These are phyloP conservation scores for Enoplosus armatus DNA, from an alignment of 2,797 vertebrate species.

Conservation along the genomic window DNA sequence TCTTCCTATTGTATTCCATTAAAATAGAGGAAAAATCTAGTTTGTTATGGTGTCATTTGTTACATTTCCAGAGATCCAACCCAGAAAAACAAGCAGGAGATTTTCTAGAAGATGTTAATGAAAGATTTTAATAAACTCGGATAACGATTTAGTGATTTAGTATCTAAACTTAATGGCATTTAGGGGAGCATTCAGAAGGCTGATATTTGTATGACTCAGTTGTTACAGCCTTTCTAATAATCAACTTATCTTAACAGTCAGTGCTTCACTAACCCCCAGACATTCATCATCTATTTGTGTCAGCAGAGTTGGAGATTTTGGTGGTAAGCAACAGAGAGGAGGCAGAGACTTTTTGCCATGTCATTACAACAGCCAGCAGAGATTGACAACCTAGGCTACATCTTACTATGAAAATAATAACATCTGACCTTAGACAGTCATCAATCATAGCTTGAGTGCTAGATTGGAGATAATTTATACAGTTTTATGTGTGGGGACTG, in stretches of 20 bases:
- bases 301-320: not conserved
- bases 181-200: not conserved
- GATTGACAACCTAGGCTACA: not conserved
- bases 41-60: not conserved
- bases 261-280: not conserved
- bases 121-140: not conserved
- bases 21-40: not conserved
- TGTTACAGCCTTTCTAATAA: not conserved
- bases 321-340: slow-evolving; percentile 1
- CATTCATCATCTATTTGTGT: not conserved
- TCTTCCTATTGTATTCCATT: not conserved
- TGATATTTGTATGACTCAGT: not conserved
- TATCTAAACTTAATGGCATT: not conserved
- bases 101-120: not conserved
- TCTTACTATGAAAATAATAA: not conserved
- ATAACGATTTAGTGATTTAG: not conserved
- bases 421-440: not conserved
- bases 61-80: not conserved
- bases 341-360: not conserved
- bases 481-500: not conserved
- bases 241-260: not conserved
- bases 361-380: not conserved
- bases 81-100: not conserved
- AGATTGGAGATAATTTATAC: not conserved
- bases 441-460: not conserved